Evolutionary conservation across 2,113 vertebrate species (phyloP).

Genomic region (Silurus asotus): DNA sequence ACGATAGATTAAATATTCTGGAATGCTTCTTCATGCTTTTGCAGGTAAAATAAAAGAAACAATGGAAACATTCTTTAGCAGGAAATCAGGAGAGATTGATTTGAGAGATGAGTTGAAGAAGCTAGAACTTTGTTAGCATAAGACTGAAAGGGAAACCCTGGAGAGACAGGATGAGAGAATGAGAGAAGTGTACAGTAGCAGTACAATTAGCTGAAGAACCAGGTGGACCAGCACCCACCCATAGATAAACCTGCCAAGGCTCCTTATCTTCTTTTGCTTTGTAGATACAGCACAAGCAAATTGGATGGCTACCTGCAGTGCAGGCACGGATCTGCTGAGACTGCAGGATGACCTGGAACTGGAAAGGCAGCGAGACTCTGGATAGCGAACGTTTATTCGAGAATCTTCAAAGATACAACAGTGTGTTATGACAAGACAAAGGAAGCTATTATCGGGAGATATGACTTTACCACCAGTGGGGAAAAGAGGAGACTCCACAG

Average conservation of each 20-base stretch:
- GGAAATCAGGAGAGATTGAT: background rate
- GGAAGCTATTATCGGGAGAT: background rate
- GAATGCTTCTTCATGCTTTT: background rate
- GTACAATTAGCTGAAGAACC: slow-evolving; percentile 17
- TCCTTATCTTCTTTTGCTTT: background rate
- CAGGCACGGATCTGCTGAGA: background rate
- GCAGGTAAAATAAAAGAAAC: too few relatives aligned
- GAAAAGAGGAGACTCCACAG: background rate
- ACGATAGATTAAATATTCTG: background rate
- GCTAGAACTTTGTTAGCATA: background rate
- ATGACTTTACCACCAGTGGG: background rate
- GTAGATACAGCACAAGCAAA: background rate
- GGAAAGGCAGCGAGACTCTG: background rate
- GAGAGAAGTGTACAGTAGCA: background rate
- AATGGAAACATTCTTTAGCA: background rate
- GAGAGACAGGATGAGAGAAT: background rate
- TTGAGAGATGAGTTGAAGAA: background rate
- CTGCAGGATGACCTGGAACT: background rate
- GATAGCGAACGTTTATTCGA: background rate
- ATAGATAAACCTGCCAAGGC: background rate
- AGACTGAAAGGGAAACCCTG: background rate
- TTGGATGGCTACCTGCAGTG: background rate
- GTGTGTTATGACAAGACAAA: background rate
- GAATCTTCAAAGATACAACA: background rate
- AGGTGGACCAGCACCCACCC: slow-evolving; percentile 3